Conservation (phyloP, 1,140 invertebrate species). For the Belonocnema kinseyi region DNA sequence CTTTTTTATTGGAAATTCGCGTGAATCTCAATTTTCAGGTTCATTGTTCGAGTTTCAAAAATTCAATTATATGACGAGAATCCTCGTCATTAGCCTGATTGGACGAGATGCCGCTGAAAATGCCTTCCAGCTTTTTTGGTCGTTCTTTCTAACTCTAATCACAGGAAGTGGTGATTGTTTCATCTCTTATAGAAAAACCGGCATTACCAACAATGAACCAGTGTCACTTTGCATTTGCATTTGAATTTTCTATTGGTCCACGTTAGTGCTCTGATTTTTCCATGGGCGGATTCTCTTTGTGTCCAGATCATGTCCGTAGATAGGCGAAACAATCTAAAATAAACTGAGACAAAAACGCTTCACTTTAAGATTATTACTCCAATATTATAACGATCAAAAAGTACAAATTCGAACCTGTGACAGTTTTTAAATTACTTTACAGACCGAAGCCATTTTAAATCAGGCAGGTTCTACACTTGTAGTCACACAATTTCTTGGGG, state of each 20-base stretch:
- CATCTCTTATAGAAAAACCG: constrained; percentile 17
- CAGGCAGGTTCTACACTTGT: too few relatives aligned
- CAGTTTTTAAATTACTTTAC: too few relatives aligned
- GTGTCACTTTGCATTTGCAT: not conserved
- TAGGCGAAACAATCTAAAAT: constrained; percentile 4
- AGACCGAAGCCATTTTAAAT: too few relatives aligned
- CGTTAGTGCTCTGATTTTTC: constrained; percentile 18
- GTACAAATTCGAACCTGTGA: too few relatives aligned
- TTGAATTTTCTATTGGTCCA: not conserved
- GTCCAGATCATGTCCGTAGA: not conserved
- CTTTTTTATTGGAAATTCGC: too few relatives aligned
- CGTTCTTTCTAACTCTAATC: constrained; percentile 16
- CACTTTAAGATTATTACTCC: not conserved
- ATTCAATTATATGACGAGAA: not conserved
- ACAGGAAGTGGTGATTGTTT: constrained; percentile 8
- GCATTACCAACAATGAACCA: constrained; percentile 19
- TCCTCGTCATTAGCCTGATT: constrained; percentile 1
- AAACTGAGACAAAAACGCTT: not conserved
- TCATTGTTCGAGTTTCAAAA: not conserved
- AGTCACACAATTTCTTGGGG: too few relatives aligned
- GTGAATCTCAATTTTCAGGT: too few relatives aligned
- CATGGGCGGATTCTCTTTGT: constrained; percentile 1
- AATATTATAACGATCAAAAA: too few relatives aligned
- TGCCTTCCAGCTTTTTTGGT: not conserved
- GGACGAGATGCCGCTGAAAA: not conserved